A percentile compares a stretch with the other conserved stretches of the same genome.
These are phyloP conservation scores for Hedya salicella DNA, from an alignment of 2,888 invertebrate species.

Conservation along the genomic window DNA sequence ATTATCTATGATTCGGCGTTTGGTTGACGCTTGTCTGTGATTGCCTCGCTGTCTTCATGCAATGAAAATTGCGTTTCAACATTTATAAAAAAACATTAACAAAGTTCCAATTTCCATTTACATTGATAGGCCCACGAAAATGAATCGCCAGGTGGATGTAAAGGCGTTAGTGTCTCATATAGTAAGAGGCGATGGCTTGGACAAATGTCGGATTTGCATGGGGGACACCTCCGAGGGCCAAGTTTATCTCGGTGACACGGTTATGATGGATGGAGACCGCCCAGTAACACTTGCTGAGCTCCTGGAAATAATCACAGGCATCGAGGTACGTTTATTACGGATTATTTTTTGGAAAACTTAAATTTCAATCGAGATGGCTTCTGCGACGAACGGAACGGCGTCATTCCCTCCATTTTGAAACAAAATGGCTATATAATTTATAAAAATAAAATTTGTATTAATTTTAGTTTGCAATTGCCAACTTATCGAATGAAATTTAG, in stretches of 20 bases:
- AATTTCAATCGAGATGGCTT: conserved; percentile 59
- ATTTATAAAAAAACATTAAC: background rate
- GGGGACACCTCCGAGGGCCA: conserved; percentile 78
- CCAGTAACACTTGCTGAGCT: conserved; percentile 74
- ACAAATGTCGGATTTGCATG: conserved; percentile 80
- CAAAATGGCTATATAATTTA: conserved; percentile 65
- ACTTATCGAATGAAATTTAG: conserved; percentile 46
- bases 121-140: conserved; percentile 49
- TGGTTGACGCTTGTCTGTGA: conserved; percentile 36
- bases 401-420: conserved; percentile 59
- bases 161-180: conserved; percentile 80
- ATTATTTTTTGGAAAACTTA: conserved; percentile 43
- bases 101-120: background rate
- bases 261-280: conserved; percentile 77
- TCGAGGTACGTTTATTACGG: conserved; percentile 63
- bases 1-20: conserved; percentile 38
- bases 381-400: conserved; percentile 80
- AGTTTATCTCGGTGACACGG: conserved; percentile 76
- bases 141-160: conserved; percentile 74
- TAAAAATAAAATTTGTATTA: conserved; percentile 11
- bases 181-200: conserved; percentile 73
- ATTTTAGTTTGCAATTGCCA: conserved; percentile 12
- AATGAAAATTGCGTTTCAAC: conserved; percentile 30
- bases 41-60: conserved; percentile 26
- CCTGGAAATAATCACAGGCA: conserved; percentile 74